Evolutionary conservation across 37 sponge, comb jelly and placozoan species (phyloP), one percentile per base, ranked within the genome.

Genomic region (Halisarca cf. caerulea): DNA sequence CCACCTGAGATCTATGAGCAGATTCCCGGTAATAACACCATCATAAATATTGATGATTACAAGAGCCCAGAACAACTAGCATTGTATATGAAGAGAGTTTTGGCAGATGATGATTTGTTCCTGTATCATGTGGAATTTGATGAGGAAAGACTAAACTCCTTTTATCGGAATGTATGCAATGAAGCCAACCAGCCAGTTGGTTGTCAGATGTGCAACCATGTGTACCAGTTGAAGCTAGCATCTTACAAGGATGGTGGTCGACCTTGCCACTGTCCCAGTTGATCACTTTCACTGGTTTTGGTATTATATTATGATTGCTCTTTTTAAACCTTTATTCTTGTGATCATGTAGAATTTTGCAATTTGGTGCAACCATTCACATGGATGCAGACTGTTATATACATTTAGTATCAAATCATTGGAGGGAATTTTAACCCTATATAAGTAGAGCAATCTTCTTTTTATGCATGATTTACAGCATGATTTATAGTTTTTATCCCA

Each of bases 21-120:
- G 17, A 40, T 74, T 23, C 77, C 77, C 15, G 77, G 36, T 37
- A 74, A 44, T 41, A 42, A 74, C 45, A 74, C 32, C 77, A 74
- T 74, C 41, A 74, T 74, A 42, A 74, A 74, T 25, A 74, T 74
- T 40, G 77, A 74, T 40, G 77, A 74, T 37, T 74, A 44, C 36
- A 37, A 37, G 14, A 74, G 25, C 45, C 77, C 77, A 20, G 77
- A 39, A 43, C 44, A 74, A 38, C 45, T 74, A n/a, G 77, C 43
- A 15, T 25, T 15, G 25, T 74, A 74, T 23, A 40, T 74, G 77
- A 23, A 7, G n/a, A 33, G 44, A 3, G 77, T 74, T 17, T n/a
- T 44, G 6, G 42, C 17, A 21, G 77, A 74, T 1, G 44, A 74
- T 74, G 44, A 41, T 32, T 44, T 74, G 77, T 74, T 25, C 43